A percentile compares a stretch with the other conserved stretches of the same genome.
These are phyloP conservation scores for Bubo scandiacus DNA, from an alignment of 2,113 vertebrate genomes.

Conservation along the genomic window DNA sequence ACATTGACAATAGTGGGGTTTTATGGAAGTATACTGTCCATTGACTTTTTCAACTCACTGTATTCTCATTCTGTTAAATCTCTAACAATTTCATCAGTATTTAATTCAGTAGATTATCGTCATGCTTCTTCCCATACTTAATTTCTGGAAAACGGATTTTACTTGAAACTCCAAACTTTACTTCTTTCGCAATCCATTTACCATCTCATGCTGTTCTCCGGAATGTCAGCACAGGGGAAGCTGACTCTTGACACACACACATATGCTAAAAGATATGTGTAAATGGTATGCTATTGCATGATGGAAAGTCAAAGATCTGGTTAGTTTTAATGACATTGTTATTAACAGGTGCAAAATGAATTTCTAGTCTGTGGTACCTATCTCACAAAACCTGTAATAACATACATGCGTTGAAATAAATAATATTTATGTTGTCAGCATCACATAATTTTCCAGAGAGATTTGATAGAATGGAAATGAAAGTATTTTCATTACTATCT, in stretches of 20 bases:
- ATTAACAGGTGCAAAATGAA: background rate
- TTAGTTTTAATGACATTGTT: background rate
- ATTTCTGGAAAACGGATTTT: background rate
- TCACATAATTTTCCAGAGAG: background rate
- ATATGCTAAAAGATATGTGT: accelerated
- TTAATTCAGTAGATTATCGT: background rate
- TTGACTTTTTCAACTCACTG: background rate
- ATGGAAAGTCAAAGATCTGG: background rate
- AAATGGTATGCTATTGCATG: background rate
- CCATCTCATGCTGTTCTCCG: background rate
- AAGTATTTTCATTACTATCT: background rate
- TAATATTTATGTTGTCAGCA: background rate
- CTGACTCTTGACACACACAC: background rate
- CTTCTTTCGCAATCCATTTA: background rate
- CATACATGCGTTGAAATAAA: background rate
- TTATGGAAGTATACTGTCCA: background rate
- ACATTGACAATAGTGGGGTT: background rate
- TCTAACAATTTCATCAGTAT: background rate
- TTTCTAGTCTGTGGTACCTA: background rate
- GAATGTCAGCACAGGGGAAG: background rate
- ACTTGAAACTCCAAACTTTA: background rate
- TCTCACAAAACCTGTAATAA: background rate
- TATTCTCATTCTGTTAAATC: background rate
- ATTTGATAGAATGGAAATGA: background rate
- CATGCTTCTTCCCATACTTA: background rate